Base-by-base conservation (phyloP, 2,113 vertebrate species). In the Vidua chalybeata region DNA sequence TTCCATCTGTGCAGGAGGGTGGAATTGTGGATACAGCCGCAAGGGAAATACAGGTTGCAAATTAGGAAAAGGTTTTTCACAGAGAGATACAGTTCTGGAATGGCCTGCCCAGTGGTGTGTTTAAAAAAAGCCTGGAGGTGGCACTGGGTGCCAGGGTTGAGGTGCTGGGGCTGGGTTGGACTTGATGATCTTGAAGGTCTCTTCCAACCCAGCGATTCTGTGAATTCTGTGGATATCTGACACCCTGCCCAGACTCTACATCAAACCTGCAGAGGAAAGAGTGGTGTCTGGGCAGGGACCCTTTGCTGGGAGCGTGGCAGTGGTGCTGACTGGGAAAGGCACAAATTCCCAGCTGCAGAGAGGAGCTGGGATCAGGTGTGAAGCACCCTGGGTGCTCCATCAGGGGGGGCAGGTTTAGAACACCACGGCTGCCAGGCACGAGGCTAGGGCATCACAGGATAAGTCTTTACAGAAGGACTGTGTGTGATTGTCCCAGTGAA, bases 361-460 rank as follows among this genome's bases (percentile, higher is more conserved):
- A 41, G 33, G 28, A 89, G 45, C 11, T 43, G 20, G 63, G 27
- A 11, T 9, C n/a, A 35, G 39, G 13, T 51, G 49, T 11, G 33
- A 7, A 9, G 59, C 48, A 22, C 46, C 7, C 43, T 1, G 48
- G 4, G 14, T 13, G 64, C 23, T 73, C 51, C 51, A 39, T 18
- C 51, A 23, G 26, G 58, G 27, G 9, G 33, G 51, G 54, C 39
- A 81, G 64, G 21, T 78, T 87, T 64, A 3, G 22, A 68, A 41
- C 4, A 0, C 30, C 51, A 19, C 0, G 0, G 49, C 54, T 72
- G 59, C 62, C 55, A 27, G 4, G 8, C n/a, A 43, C 33, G 18
- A 51, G 13, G 49, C n/a, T 31, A 41, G 15, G 64, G 58, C 51
- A 37, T 26, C 16, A 48, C 37, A 78, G 11, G 24, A 7, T 2